Base-by-base conservation (phyloP, 1,140 invertebrate genomes). In the Drosophila ohnishii region DNA sequence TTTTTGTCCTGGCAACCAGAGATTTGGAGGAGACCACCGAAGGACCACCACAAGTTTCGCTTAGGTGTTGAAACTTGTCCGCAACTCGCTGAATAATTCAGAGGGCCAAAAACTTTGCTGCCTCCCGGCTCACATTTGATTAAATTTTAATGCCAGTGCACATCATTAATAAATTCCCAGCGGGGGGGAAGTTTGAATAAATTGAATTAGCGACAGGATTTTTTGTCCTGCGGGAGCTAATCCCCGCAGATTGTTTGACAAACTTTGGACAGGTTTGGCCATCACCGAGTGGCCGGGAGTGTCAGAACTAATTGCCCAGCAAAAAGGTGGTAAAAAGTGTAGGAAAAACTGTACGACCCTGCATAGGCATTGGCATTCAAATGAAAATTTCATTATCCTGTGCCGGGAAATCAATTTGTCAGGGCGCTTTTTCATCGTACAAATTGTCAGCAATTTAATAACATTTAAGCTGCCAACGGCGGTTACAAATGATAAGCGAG, bases 381-480 rank as follows among this genome's bases (percentile, higher is more conserved):
- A 45, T 85, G 53, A 61, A 71, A 81, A 78, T 86, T 69, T 81
- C 74, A 86, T 85, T 81, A 81, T 71, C 32, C 62, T 57, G 44
- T 22, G 51, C 55, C 14, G 66, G 47, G 53, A 79, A 80, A 86
- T 86, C 82, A 85, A 85, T 86, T 87, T 86, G 74, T 69, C 66
- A 75, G 75, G 53, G 75, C 70, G 37, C 32, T 66, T 78, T 72
- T 61, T 82, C 64, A 75, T 70, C 73, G 77, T 75, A 70, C 69
- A 87, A 84, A 78, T 85, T 86, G 82, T 86, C 78, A 78, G 81
- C 78, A 82, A 86, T 85, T 85, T 86, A 82, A 85, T 85, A 87
- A 74, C 78, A 85, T 85, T 85, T 85, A 85, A 85, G 78, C 82
- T 75, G 82, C 51, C 75, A 81, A 71, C 51, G 44, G 59, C 78